These are phyloP conservation scores for Bufo bufo DNA, from an alignment of 2,113 vertebrate genomes.

Conservation along the genomic window DNA sequence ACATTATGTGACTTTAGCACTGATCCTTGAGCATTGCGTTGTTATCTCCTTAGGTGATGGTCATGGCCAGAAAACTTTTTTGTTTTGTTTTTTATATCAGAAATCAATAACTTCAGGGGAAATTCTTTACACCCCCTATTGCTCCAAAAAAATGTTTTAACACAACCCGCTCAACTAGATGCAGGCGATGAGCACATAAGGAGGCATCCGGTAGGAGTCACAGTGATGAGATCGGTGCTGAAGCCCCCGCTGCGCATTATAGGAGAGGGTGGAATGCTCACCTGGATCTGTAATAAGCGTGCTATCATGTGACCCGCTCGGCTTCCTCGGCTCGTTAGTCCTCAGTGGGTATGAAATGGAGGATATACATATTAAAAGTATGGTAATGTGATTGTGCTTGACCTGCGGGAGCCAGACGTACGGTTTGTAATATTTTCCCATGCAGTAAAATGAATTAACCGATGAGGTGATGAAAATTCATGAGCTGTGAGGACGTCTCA, in stretches of 20 bases:
- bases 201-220: not conserved
- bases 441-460: not conserved
- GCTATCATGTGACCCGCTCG: not conserved
- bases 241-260: not conserved
- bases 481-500: not conserved
- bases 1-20: not conserved
- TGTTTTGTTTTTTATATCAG: too few species aligned
- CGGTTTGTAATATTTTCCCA: constrained; percentile 3
- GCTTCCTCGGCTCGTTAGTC: not conserved
- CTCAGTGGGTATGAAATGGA: constrained; percentile 26
- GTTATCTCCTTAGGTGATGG: too few species aligned
- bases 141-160: too few species aligned
- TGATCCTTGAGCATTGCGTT: not conserved
- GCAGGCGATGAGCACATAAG: too few species aligned
- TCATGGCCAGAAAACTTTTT: not conserved
- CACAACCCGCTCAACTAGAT: too few species aligned
- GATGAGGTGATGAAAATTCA: not conserved
- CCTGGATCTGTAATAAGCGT: constrained; percentile 6
- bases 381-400: constrained; percentile 45
- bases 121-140: too few species aligned
- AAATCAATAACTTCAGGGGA: too few species aligned
- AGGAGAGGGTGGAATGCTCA: not conserved
- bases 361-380: constrained; percentile 46
- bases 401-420: constrained; percentile 19
- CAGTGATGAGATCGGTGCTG: not conserved